These are phyloP conservation scores for Leptinotarsa juncta DNA, from an alignment of 2,888 invertebrate species.

Conservation along the genomic window DNA sequence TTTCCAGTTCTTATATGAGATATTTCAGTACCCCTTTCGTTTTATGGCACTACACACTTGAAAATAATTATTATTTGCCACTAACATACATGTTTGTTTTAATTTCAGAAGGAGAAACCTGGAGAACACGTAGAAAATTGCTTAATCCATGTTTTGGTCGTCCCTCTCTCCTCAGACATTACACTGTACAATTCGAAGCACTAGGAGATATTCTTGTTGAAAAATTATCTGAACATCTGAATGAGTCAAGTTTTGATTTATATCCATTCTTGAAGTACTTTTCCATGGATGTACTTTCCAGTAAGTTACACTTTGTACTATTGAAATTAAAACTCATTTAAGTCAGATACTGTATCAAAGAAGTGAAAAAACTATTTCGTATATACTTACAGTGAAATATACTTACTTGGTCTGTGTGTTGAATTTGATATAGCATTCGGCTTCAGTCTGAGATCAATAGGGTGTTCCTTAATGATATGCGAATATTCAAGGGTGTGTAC, in stretches of 20 bases:
- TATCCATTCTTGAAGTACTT: constrained; percentile 70
- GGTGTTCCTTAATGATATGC: too few relatives aligned
- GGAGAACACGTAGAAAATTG: constrained; percentile 59
- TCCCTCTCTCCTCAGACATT: constrained; percentile 79
- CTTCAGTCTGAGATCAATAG: too few relatives aligned
- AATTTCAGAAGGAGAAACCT: constrained; percentile 26
- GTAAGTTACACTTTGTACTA: constrained; percentile 58
- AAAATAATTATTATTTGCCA: too few relatives aligned
- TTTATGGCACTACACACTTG: too few relatives aligned
- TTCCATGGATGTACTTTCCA: constrained; percentile 73
- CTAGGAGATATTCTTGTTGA: constrained; percentile 71
- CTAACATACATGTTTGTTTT: neutral
- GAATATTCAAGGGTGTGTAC: too few relatives aligned
- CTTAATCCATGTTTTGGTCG: constrained; percentile 80
- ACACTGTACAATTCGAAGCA: constrained; percentile 76
- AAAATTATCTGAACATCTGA: constrained; percentile 62
- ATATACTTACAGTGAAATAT: too few relatives aligned
- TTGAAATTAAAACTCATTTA: constrained; percentile 72
- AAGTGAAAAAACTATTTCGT: too few relatives aligned
- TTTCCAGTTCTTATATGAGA: too few relatives aligned
- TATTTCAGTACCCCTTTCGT: too few relatives aligned
- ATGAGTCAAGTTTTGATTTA: constrained; percentile 1
- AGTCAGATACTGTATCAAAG: too few relatives aligned
- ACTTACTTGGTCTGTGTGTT: too few relatives aligned
- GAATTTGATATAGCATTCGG: too few relatives aligned